Percentiles rank a stretch among this genome's conserved stretches.
phyloP scores from a whole-genome alignment of 2,888 invertebrate genomes.

The Pyrgus malvae region DNA sequence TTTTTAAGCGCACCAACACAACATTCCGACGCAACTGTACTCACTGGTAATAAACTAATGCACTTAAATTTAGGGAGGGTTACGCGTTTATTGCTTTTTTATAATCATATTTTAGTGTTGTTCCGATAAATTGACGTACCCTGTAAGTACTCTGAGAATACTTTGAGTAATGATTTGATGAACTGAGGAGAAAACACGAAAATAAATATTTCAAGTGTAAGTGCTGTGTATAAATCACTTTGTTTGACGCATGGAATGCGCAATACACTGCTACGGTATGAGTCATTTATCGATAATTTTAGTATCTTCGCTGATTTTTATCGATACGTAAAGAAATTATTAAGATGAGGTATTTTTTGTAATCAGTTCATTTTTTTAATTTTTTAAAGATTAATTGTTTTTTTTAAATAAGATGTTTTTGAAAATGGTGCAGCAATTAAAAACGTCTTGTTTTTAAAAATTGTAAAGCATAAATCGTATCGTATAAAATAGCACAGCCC shows the following conservation, averaged over 20 bases:
- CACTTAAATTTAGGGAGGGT: constrained; percentile 65
- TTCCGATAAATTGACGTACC: constrained; percentile 51
- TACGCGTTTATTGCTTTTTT: constrained; percentile 69
- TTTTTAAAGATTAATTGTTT: too few species aligned
- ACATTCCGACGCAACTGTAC: constrained; percentile 46
- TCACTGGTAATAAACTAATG: constrained; percentile 72
- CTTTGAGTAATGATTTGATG: constrained; percentile 58
- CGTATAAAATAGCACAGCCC: too few species aligned
- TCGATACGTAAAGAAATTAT: background rate
- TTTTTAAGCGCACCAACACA: too few species aligned
- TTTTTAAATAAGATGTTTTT: too few species aligned
- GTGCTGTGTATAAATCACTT: constrained; percentile 45
- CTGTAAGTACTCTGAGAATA: constrained; percentile 35
- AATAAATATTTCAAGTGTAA: constrained; percentile 41
- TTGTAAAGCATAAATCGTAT: too few species aligned
- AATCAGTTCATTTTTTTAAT: too few species aligned
- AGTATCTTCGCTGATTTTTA: too few species aligned
- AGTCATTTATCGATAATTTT: constrained; percentile 9
- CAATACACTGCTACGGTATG: constrained; percentile 3
- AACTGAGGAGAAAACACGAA: constrained; percentile 42
- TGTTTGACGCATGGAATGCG: constrained; percentile 23
- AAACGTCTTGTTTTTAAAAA: too few species aligned
- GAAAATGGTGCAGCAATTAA: too few species aligned
- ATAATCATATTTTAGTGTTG: constrained; percentile 66
- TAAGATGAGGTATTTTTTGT: background rate